Base-by-base conservation (phyloP, 2,113 vertebrate genomes). In the Triplophysa tibetana region DNA sequence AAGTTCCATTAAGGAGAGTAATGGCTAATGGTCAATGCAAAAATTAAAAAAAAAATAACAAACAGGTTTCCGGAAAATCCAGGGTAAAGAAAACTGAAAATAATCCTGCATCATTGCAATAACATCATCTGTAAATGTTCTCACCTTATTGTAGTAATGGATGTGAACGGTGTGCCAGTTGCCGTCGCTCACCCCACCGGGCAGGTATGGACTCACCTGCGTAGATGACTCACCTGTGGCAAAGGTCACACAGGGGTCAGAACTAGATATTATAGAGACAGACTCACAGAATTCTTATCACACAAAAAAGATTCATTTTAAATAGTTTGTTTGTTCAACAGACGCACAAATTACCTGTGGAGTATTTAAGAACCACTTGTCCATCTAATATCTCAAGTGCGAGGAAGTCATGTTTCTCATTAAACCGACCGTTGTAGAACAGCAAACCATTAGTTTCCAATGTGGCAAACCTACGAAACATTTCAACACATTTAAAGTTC, bases 71-170 rank as follows among this genome's bases (percentile, higher is more conserved):
- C 17, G 6, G n/a, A 17, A 19, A 17, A 17, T 7, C 52, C 17
- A 16, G 7, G 52, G 52, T 4, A 17, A 17, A 17, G 29, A 29
- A 29, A 29, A 54, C 19, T 2, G 5, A 50, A 50, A 50, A 50
- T 50, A 50, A 19, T 16, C 52, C 52, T 54, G 52, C 16, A 54
- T 17, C 52, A 17, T 8, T 2, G 5, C 52, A 11, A 50, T 56
- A 8, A 19, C 17, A 1, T 56, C 8, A 8, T 8, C n/a, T 2
- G 66, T 19, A 62, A 17, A 60, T 14, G 58, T 54, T 63, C 88
- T 80, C 87, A 99, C 98, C 96, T 98, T 99, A 91, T 99, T 99
- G 90, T 96, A 98, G 90, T 98, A 99, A 83, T 79, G 95, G 86
- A 99, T 94, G 86, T 97, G 96, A 70, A 98, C 92, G 0, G 95